Conservation (phyloP, 1,140 invertebrate species). For the Lasioglossum albipes region DNA sequence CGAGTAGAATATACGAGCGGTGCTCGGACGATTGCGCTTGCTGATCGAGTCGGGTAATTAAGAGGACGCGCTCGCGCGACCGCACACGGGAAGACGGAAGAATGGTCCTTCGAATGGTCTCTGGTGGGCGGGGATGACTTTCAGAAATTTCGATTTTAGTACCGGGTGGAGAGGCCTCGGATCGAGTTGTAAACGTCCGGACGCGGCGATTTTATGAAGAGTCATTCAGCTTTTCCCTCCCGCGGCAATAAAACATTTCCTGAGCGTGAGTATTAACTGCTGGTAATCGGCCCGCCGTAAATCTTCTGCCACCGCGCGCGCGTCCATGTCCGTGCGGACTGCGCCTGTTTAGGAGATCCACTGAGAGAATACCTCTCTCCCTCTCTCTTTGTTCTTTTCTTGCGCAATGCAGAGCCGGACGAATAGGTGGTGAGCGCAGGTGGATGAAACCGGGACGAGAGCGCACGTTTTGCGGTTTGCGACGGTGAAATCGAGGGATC, state of each 20-base stretch:
- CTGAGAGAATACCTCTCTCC: not conserved
- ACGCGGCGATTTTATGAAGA: constrained; percentile 33
- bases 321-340: not conserved
- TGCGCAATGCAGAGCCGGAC: not conserved
- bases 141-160: constrained; percentile 45
- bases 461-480: too few species aligned
- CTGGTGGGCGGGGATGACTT: constrained; percentile 24
- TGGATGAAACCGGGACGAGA: constrained; percentile 3
- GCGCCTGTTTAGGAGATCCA: constrained; percentile 17
- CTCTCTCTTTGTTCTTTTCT: constrained; percentile 6
- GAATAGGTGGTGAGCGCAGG: not conserved
- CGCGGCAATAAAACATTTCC: constrained; percentile 38
- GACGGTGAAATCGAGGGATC: not conserved
- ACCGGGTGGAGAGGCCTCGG: not conserved
- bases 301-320: constrained; percentile 9
- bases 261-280: constrained; percentile 19
- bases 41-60: constrained; percentile 26
- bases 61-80: not conserved
- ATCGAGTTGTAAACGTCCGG: constrained; percentile 39
- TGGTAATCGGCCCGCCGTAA: constrained; percentile 16
- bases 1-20: not conserved
- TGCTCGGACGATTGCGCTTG: not conserved
- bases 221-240: constrained; percentile 33
- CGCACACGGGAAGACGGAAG: not conserved
- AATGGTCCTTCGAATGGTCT: too few species aligned